Evolutionary conservation across 2,797 vertebrate species (phyloP).

Genomic region (Hyperoplus lanceolatus): DNA sequence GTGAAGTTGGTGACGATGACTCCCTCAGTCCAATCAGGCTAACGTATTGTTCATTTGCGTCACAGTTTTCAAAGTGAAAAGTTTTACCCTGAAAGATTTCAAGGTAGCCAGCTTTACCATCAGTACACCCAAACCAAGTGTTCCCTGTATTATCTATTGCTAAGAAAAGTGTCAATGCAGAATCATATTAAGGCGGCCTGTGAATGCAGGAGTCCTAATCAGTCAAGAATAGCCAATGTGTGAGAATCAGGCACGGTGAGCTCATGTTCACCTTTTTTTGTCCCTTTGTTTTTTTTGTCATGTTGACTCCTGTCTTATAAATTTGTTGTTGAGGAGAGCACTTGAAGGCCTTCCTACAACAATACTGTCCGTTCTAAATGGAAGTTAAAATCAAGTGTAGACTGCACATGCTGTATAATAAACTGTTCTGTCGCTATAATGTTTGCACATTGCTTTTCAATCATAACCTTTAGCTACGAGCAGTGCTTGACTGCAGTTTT

Average conservation of each 20-base stretch:
- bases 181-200: neutral
- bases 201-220: neutral
- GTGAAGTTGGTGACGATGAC: too few species aligned
- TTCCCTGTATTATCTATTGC: neutral
- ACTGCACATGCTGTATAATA: neutral
- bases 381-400: neutral
- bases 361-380: conserved; percentile 4
- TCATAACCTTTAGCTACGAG: neutral
- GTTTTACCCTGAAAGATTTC: neutral
- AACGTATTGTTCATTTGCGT: too few species aligned
- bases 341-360: neutral
- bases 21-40: too few species aligned
- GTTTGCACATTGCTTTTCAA: neutral
- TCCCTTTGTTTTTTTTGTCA: neutral
- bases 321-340: neutral
- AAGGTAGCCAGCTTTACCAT: neutral
- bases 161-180: neutral
- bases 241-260: neutral
- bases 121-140: neutral
- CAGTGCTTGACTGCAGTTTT: neutral
- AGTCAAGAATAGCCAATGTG: neutral
- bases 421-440: neutral
- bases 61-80: too few species aligned
- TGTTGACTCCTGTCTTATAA: neutral
- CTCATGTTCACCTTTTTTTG: neutral